phyloP scores from a whole-genome alignment of 2,797 vertebrate species.

The Gadopsis bispinosus region DNA sequence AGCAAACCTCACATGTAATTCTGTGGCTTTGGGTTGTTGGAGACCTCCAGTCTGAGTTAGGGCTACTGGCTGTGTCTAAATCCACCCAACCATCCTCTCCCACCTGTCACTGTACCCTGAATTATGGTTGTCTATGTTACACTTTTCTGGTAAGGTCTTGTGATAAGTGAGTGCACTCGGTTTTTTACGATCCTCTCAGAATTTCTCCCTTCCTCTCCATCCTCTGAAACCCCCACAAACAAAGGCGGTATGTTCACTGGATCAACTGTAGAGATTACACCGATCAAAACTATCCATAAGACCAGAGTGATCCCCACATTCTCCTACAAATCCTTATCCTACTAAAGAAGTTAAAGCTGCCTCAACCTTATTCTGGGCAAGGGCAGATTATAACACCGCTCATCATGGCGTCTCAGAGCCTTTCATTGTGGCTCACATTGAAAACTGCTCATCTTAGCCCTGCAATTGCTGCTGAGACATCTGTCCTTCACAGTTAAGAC shows the following conservation, averaged over 20 bases:
- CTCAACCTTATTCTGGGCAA: constrained; percentile 52
- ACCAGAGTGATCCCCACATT: constrained; percentile 37
- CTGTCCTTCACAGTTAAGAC: constrained; percentile 56
- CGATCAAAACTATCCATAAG: constrained; percentile 51
- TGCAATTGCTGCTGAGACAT: constrained; percentile 48
- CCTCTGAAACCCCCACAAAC: constrained; percentile 43
- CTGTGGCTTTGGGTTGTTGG: not conserved
- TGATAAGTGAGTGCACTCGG: not conserved
- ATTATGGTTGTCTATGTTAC: constrained; percentile 7
- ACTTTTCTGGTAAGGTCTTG: constrained; percentile 2
- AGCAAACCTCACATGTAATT: constrained; percentile 14
- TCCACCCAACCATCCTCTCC: constrained; percentile 10
- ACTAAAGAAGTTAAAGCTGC: constrained; percentile 28
- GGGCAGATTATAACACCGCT: constrained; percentile 57
- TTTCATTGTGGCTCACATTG: constrained; percentile 64
- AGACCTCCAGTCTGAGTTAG: not conserved
- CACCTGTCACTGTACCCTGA: constrained; percentile 1
- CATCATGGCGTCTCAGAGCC: constrained; percentile 42
- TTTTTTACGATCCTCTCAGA: constrained; percentile 10
- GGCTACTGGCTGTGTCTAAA: not conserved
- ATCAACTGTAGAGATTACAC: constrained; percentile 54
- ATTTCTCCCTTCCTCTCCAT: constrained; percentile 29
- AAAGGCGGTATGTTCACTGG: constrained; percentile 43
- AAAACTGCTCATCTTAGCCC: constrained; percentile 60
- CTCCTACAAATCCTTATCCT: constrained; percentile 56